Evolutionary conservation across 2,888 invertebrate genomes (phyloP).

Genomic region (Dinocampus coccinellae): DNA sequence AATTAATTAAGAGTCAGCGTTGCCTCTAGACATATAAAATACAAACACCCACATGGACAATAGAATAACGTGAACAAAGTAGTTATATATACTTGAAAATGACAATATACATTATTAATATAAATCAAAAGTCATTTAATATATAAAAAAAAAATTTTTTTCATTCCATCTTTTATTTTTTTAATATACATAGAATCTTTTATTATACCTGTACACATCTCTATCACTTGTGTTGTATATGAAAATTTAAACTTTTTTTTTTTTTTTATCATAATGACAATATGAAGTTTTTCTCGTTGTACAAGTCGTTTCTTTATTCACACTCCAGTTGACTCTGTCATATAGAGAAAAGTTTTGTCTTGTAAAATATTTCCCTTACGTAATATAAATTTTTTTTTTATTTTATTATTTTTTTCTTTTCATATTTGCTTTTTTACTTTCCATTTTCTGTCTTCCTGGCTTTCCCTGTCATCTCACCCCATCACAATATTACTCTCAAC

Average conservation of each 20-base stretch:
- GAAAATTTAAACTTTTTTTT: constrained; percentile 8
- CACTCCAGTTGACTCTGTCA: not conserved
- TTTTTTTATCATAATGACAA: not conserved
- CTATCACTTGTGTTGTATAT: not conserved
- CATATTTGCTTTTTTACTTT: not conserved
- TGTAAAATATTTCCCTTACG: not conserved
- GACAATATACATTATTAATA: constrained; percentile 49
- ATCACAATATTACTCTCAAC: constrained; percentile 1
- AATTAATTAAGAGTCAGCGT: constrained; percentile 42
- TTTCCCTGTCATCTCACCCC: too few species aligned
- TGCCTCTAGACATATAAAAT: constrained; percentile 18
- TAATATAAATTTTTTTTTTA: too few species aligned
- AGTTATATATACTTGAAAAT: constrained; percentile 29
- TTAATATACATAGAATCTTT: too few species aligned
- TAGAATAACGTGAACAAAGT: constrained; percentile 43
- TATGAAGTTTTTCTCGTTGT: not conserved
- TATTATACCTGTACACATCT: not conserved
- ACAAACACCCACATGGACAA: not conserved
- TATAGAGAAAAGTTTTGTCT: not conserved
- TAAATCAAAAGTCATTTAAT: constrained; percentile 45
- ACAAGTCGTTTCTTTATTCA: not conserved
- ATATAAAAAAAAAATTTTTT: too few species aligned
- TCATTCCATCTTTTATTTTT: too few species aligned
- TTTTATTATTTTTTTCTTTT: too few species aligned
- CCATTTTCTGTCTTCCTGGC: not conserved